Conservation (phyloP, 1,140 invertebrate genomes). For the Aphelenchoides avenae region DNA sequence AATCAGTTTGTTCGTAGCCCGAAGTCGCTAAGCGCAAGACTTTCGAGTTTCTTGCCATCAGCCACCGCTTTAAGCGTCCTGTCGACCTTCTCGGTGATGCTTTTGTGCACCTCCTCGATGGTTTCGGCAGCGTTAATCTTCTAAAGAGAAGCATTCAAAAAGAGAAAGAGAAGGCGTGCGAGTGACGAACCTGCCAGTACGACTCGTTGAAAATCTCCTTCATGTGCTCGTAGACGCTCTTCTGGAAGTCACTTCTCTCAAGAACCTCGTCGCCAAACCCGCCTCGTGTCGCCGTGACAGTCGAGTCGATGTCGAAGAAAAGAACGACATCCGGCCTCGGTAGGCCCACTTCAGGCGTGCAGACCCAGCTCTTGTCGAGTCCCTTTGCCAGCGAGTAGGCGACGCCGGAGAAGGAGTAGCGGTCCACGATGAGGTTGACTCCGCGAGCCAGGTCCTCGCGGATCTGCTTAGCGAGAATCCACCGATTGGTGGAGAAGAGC, state of each 20-base stretch:
- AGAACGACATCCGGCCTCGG: constrained; percentile 70
- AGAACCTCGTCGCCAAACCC: constrained; percentile 82
- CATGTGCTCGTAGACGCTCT: constrained; percentile 65
- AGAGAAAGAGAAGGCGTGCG: too few species aligned
- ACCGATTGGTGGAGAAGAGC: constrained; percentile 86
- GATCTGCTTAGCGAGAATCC: constrained; percentile 71
- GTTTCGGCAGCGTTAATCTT: constrained; percentile 18
- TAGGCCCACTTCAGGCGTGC: constrained; percentile 25
- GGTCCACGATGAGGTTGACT: constrained; percentile 76
- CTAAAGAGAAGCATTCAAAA: too few species aligned
- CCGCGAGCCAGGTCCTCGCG: constrained; percentile 68
- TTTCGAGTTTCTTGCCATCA: too few species aligned
- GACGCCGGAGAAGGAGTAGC: constrained; percentile 73
- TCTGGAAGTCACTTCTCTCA: constrained; percentile 73
- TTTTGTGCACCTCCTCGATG: constrained; percentile 13
- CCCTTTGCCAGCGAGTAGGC: constrained; percentile 76
- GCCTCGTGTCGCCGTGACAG: too few species aligned
- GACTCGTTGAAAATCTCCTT: constrained; percentile 8
- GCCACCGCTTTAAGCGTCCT: too few species aligned
- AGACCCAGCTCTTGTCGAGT: constrained; percentile 18
- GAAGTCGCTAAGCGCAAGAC: too few species aligned
- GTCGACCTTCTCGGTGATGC: constrained; percentile 10
- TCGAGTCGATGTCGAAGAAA: constrained; percentile 68
- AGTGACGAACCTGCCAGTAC: constrained; percentile 20
- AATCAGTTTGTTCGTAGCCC: too few species aligned